Evolutionary conservation across 2,888 invertebrate genomes (phyloP).

Genomic region (Melikaiella ostensackeni): DNA sequence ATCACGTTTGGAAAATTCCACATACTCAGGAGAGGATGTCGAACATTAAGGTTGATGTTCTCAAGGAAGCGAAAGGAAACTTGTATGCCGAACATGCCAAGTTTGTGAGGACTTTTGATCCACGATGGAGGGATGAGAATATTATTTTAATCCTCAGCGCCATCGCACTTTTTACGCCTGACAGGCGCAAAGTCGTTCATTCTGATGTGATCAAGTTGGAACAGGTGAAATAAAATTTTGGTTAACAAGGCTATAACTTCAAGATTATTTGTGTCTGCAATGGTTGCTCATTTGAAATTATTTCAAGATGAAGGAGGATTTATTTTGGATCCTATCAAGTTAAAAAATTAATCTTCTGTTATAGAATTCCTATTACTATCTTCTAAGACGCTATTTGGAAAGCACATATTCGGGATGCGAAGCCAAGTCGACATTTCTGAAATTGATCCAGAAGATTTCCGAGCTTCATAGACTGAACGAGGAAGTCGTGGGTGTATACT

Average conservation of each 20-base stretch:
- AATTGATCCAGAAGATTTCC: slow-evolving; percentile 93
- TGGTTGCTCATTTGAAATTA: no score
- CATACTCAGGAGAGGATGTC: slow-evolving; percentile 87
- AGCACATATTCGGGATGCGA: slow-evolving; percentile 91
- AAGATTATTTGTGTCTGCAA: no score
- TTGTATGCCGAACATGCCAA: slow-evolving; percentile 92
- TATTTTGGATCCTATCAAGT: not conserved
- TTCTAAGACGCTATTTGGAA: slow-evolving; percentile 89
- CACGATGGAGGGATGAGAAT: slow-evolving; percentile 92
- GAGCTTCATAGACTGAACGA: slow-evolving; percentile 93
- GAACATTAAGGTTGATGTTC: slow-evolving; percentile 91
- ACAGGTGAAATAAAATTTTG: slow-evolving; percentile 80
- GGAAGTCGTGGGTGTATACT: slow-evolving; percentile 93
- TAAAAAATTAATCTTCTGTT: slow-evolving; percentile 45
- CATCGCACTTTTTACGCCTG: slow-evolving; percentile 93
- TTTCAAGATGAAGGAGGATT: no score
- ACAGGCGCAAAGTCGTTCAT: slow-evolving; percentile 88
- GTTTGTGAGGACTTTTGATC: slow-evolving; percentile 91
- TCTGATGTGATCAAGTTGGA: slow-evolving; percentile 90
- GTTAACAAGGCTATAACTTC: not conserved
- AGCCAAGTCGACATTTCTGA: slow-evolving; percentile 91
- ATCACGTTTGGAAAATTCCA: slow-evolving; percentile 94
- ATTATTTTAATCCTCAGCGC: slow-evolving; percentile 95
- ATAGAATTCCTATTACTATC: slow-evolving; percentile 93
- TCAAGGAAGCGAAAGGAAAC: slow-evolving; percentile 94